Percentiles rank a stretch among this genome's conserved stretches.
Conservation (phyloP, 2,888 invertebrate species). For the Ditula angustiorana region DNA sequence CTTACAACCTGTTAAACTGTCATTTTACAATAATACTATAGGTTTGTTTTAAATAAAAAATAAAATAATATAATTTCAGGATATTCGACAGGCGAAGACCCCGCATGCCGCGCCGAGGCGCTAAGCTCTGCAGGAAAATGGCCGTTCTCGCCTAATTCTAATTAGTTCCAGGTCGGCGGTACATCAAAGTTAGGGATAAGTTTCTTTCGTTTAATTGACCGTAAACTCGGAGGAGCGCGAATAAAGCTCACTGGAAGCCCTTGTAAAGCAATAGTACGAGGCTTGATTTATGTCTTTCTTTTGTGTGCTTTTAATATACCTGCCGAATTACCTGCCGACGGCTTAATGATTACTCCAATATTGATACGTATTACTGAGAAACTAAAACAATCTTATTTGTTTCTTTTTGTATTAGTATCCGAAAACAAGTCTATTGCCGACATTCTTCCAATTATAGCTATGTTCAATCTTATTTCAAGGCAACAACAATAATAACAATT, state of each 20-base stretch:
- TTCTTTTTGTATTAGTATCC: too few relatives aligned
- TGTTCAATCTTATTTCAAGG: too few relatives aligned
- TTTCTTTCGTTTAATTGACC: slow-evolving; percentile 77
- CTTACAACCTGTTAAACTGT: too few relatives aligned
- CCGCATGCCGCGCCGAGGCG: slow-evolving; percentile 22
- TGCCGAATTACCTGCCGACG: slow-evolving; percentile 15
- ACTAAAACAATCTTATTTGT: too few relatives aligned
- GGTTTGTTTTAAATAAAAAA: too few relatives aligned
- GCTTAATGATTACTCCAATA: slow-evolving; percentile 30
- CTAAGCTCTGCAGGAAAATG: slow-evolving; percentile 51
- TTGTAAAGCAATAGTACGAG: slow-evolving; percentile 25
- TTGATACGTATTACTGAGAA: too few relatives aligned
- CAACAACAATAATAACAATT: too few relatives aligned
- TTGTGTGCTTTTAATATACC: slow-evolving; percentile 32
- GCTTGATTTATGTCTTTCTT: slow-evolving; percentile 34
- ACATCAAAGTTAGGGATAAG: slow-evolving; percentile 73
- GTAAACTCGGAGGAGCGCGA: slow-evolving; percentile 63
- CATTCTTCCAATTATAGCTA: too few relatives aligned
- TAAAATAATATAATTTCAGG: not conserved
- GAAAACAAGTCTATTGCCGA: too few relatives aligned
- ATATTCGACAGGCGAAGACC: not conserved
- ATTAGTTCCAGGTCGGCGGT: slow-evolving; percentile 75
- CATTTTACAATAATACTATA: too few relatives aligned
- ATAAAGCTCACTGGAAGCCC: slow-evolving; percentile 64
- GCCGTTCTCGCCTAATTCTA: slow-evolving; percentile 73